A percentile compares a stretch with the other conserved stretches of the same genome.
These are phyloP conservation scores for Idaea biselata DNA, from an alignment of 2,888 invertebrate species.

Conservation along the genomic window DNA sequence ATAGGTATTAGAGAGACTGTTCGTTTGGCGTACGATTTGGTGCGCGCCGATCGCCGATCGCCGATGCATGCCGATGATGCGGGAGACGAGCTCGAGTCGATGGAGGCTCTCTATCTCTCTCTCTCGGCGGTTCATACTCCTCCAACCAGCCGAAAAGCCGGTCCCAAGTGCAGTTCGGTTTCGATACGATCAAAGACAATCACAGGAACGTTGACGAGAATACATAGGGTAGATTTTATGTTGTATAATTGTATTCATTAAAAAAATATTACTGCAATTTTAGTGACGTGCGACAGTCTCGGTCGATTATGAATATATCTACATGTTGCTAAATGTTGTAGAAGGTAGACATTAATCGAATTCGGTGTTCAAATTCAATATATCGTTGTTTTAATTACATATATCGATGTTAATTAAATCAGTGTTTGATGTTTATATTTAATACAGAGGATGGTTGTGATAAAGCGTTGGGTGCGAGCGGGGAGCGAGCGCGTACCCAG, in stretches of 20 bases:
- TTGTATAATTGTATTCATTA: slow-evolving; percentile 23
- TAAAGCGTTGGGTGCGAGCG: slow-evolving; percentile 10
- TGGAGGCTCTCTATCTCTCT: neutral
- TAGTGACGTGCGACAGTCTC: slow-evolving; percentile 31
- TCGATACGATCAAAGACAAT: slow-evolving; percentile 28
- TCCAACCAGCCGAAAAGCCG: slow-evolving; percentile 21
- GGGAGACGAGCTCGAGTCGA: neutral
- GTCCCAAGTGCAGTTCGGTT: slow-evolving; percentile 25
- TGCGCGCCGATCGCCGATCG: slow-evolving; percentile 24
- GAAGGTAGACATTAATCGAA: slow-evolving; percentile 22
- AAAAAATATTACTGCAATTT: slow-evolving; percentile 19
- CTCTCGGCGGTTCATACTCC: slow-evolving; percentile 16
- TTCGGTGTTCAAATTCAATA: slow-evolving; percentile 22
- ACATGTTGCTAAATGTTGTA: slow-evolving; percentile 26
- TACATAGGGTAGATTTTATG: slow-evolving; percentile 23
- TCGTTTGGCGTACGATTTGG: slow-evolving; percentile 35
- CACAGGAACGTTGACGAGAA: slow-evolving; percentile 3
- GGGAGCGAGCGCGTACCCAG: slow-evolving; percentile 24
- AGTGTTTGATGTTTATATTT: slow-evolving; percentile 20
- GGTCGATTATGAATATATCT: slow-evolving; percentile 19
- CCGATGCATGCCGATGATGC: slow-evolving; percentile 9
- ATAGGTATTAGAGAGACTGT: slow-evolving; percentile 43
- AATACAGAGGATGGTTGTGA: slow-evolving; percentile 43
- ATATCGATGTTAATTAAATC: slow-evolving; percentile 27
- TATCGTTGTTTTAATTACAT: slow-evolving; percentile 29